These are phyloP conservation scores for Drosophila mettleri DNA, from an alignment of 2,888 invertebrate species.

Conservation along the genomic window DNA sequence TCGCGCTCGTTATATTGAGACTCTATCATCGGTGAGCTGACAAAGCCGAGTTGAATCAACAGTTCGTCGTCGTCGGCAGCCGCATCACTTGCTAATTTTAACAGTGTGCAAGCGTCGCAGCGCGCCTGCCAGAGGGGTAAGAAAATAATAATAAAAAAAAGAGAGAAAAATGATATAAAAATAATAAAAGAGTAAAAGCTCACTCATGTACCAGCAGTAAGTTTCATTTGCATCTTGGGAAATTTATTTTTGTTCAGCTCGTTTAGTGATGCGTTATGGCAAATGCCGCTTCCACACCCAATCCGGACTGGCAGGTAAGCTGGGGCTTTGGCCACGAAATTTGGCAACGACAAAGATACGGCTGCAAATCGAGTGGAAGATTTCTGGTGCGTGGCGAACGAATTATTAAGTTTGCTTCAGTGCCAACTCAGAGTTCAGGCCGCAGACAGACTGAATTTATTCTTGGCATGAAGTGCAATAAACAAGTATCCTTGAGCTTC, in stretches of 20 bases:
- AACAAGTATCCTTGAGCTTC: slow-evolving; percentile 67
- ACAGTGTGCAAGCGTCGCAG: slow-evolving; percentile 16
- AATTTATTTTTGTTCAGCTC: slow-evolving; percentile 72
- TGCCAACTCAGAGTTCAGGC: slow-evolving; percentile 26
- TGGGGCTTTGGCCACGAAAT: slow-evolving; percentile 23
- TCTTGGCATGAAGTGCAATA: slow-evolving; percentile 57
- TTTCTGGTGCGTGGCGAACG: slow-evolving; percentile 60
- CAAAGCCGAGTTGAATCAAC: slow-evolving; percentile 67
- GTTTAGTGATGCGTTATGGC: slow-evolving; percentile 74
- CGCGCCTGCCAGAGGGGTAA: slow-evolving; percentile 11
- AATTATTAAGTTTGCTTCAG: slow-evolving; percentile 50
- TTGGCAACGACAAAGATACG: slow-evolving; percentile 56
- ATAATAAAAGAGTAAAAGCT: slow-evolving; percentile 14
- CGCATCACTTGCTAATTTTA: slow-evolving; percentile 73
- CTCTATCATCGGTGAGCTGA: slow-evolving; percentile 40
- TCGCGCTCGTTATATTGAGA: slow-evolving; percentile 64
- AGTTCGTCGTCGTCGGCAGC: slow-evolving; percentile 66
- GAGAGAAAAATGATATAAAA: neutral
- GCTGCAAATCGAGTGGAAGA: slow-evolving; percentile 76
- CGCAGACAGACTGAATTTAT: slow-evolving; percentile 40
- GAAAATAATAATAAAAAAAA: slow-evolving; percentile 9
- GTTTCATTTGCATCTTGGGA: slow-evolving; percentile 66
- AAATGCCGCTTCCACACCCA: slow-evolving; percentile 25
- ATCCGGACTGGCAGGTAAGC: slow-evolving; percentile 35
- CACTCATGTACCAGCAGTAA: slow-evolving; percentile 27